phyloP scores from a whole-genome alignment of 2,113 vertebrate genomes.

The Coregonus clupeaformis region DNA sequence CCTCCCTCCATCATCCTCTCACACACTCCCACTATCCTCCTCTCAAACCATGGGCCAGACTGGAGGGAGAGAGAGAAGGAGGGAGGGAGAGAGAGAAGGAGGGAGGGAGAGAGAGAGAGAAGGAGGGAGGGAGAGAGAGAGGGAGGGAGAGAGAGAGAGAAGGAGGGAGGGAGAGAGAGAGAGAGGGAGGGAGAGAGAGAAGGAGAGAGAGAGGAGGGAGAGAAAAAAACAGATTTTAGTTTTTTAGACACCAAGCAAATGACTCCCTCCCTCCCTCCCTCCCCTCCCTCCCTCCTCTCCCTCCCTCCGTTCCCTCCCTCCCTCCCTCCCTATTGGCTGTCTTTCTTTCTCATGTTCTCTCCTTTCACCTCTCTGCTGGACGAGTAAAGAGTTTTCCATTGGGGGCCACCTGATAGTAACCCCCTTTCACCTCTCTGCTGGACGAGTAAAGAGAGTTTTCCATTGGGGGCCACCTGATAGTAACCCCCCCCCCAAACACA shows the following conservation, averaged over 20 bases:
- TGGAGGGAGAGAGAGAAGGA: constrained; percentile 23
- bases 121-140: not conserved
- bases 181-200: not conserved
- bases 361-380: not conserved
- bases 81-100: not conserved
- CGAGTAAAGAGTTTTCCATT: too few species aligned
- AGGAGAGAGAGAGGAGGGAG: constrained; percentile 16
- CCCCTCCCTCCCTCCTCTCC: not conserved
- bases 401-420: too few species aligned
- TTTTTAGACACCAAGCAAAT: too few species aligned
- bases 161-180: not conserved
- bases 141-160: not conserved
- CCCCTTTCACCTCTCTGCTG: too few species aligned
- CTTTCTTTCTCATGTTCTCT: not conserved
- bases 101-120: not conserved
- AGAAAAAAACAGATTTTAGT: too few species aligned
- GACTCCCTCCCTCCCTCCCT: too few species aligned
- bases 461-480: not conserved
- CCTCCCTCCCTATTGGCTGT: too few species aligned
- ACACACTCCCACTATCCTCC: constrained; percentile 82
- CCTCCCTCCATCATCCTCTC: constrained; percentile 82
- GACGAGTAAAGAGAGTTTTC: not conserved
- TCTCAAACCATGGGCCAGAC: constrained; percentile 80
- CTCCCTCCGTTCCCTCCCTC: not conserved
- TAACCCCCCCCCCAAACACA: not conserved